These are phyloP conservation scores for Toxostoma redivivum DNA, from an alignment of 2,113 vertebrate species.

Conservation along the genomic window DNA sequence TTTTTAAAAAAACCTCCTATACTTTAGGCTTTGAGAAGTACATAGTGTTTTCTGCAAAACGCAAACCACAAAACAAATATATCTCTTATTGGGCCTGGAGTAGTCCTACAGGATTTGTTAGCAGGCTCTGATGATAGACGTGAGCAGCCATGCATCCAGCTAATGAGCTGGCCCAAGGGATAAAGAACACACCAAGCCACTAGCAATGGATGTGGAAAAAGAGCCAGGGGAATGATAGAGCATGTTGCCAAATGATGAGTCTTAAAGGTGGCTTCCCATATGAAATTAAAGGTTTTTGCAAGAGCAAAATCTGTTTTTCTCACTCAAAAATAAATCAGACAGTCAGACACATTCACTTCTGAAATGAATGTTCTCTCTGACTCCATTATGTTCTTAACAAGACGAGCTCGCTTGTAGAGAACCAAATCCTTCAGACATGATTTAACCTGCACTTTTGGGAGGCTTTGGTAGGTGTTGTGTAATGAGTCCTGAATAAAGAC, in stretches of 20 bases:
- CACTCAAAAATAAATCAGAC: constrained; percentile 22
- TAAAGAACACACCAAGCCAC: constrained; percentile 40
- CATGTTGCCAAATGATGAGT: constrained; percentile 41
- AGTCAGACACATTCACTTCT: constrained; percentile 44
- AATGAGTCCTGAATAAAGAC: constrained; percentile 30
- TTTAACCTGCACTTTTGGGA: constrained; percentile 20
- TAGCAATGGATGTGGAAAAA: constrained; percentile 24
- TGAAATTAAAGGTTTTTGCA: constrained; percentile 31
- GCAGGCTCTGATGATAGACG: constrained; percentile 29
- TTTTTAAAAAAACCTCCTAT: background rate
- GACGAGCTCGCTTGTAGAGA: constrained; percentile 48
- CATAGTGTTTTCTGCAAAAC: constrained; percentile 41
- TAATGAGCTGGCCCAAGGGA: constrained; percentile 64
- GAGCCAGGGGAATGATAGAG: constrained; percentile 15
- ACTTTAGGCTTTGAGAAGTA: constrained; percentile 29
- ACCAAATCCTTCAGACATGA: background rate
- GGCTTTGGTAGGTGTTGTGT: background rate
- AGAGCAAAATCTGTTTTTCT: constrained; percentile 47
- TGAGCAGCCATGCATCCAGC: constrained; percentile 49
- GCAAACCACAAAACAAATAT: constrained; percentile 61
- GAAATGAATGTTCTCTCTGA: constrained; percentile 61
- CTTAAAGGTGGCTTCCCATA: constrained; percentile 59
- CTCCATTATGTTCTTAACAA: constrained; percentile 66
- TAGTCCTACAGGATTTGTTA: constrained; percentile 51
- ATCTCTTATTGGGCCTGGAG: constrained; percentile 30